Conservation (phyloP, 1,140 invertebrate species). For the Acarapis woodi region DNA sequence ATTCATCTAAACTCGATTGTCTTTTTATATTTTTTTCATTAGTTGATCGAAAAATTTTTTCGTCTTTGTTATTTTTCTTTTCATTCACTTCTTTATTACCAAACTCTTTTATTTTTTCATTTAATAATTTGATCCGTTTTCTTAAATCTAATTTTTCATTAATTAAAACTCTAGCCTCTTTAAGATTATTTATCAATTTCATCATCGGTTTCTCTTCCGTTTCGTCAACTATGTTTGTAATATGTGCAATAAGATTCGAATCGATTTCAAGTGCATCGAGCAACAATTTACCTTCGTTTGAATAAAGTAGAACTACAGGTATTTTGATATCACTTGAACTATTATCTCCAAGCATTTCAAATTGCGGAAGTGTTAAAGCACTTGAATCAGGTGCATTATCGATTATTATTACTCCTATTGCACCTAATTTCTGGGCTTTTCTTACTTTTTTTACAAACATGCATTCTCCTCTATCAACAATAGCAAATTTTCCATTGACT, state of each 20-base stretch:
- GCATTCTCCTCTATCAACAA: slow-evolving; percentile 62
- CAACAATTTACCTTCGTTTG: slow-evolving; percentile 36
- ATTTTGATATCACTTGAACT: slow-evolving; percentile 58
- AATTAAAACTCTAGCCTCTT: no score
- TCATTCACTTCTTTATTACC: no score
- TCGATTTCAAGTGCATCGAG: slow-evolving; percentile 25
- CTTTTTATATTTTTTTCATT: no score
- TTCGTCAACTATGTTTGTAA: background rate
- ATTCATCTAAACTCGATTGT: no score
- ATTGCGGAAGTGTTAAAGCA: slow-evolving; percentile 40
- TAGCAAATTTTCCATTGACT: slow-evolving; percentile 40
- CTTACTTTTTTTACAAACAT: slow-evolving; percentile 86
- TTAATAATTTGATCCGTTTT: no score
- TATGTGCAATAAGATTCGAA: background rate
- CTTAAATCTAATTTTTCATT: no score
- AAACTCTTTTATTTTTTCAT: no score
- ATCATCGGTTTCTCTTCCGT: background rate
- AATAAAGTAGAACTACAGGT: slow-evolving; percentile 66
- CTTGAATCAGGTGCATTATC: slow-evolving; percentile 50
- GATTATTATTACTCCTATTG: slow-evolving; percentile 52
- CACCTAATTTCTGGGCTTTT: slow-evolving; percentile 47
- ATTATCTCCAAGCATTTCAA: slow-evolving; percentile 89
- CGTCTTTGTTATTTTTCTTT: no score
- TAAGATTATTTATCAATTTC: background rate
- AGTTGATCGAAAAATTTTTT: no score